Evolutionary conservation across 2,797 vertebrate species (phyloP), one percentile per base, ranked within the genome.

Genomic region (Ptychadena robeensis): DNA sequence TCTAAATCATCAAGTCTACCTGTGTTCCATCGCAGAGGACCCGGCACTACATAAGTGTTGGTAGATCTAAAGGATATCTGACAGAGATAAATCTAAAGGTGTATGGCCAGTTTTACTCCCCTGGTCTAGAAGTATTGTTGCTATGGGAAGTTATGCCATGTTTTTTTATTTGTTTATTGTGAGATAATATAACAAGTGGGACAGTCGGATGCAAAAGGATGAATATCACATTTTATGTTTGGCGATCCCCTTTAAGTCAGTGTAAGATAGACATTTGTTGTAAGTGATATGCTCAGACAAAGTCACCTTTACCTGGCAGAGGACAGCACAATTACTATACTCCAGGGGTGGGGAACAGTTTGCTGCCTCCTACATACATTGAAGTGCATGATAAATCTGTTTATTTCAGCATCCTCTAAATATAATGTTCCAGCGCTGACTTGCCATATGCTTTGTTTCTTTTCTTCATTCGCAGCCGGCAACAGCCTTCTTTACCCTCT

Each of bases 401-500:
- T 79, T 3, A 1, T 80, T 7, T 11, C 84, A 64, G 75, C 67
- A 82, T 80, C 22, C 34, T 53, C 75, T 73, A 67, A 31, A 66
- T 79, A 35, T 40, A 83, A n/a, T 44, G 31, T 48, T 12, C 38
- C 61, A 12, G 53, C 9, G 30, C 82, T 71, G 18, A 40, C 40
- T 40, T 11, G 32, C 8, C 14, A 71, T n/a, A 0, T 87, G 25
- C 9, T 1, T 28, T 79, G 10, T 14, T 22, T 8, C 64, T 6
- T 40, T n/a, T 28, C 32, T 78, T n/a, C 37, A 79, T 68, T 85
- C 77, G 85, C 89, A 94, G 94, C 90, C 93, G 94, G 84, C 94
- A 92, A 38, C 94, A 91, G 85, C 93, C 92, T 35, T 93, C 92
- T 5, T 94, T 93, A 79, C 89, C 91, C 0, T 85, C 88, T 0